Base-by-base conservation (phyloP, 1,140 invertebrate species). In the Akabosia matsudoensis region DNA sequence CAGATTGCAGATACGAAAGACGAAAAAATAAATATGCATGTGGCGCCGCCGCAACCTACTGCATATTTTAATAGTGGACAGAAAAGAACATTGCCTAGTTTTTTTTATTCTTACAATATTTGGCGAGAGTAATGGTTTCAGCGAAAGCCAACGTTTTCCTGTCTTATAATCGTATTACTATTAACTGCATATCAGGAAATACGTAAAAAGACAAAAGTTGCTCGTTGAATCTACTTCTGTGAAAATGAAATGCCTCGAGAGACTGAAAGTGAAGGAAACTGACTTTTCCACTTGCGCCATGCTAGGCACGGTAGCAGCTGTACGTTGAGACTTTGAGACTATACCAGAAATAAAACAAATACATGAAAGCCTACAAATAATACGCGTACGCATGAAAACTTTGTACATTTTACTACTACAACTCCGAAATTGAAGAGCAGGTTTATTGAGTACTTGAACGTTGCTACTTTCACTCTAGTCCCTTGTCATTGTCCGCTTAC, bases 401-500 rank as follows among this genome's bases (percentile, higher is more conserved):
- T 67, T 67, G 61, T 30, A 67, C 61, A 67, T 67, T 67, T 67
- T 28, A 67, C 31, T 67, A 30, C 54, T 61, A 18, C 54, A 13
- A 7, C 7, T 56, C 54, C 54, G 24, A 45, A 56, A 56, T 56
- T 56, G 54, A 45, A 22, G 7, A 56, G 54, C 3, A 22, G 54
- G 13, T 56, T 18, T 45, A 10, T 45, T 18, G 37, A 45, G 37
- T 45, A 45, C 37, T 45, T 45, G 7, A 45, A n/a, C n/a, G n/a
- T n/a, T 45, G 18, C 18, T 45, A 45, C 37, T 45, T 45, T 7
- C 37, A 18, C 18, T 45, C n/a, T n/a, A n/a, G n/a, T n/a, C n/a
- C n/a, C n/a, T 45, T 45, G 18, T 45, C 37, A 7, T 10, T 45
- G 37, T 18, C 37, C 18, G 14, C 14, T 61, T 61, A 24, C 24